Conservation (phyloP, 2,113 vertebrate species). For the Theristicus caerulescens region DNA sequence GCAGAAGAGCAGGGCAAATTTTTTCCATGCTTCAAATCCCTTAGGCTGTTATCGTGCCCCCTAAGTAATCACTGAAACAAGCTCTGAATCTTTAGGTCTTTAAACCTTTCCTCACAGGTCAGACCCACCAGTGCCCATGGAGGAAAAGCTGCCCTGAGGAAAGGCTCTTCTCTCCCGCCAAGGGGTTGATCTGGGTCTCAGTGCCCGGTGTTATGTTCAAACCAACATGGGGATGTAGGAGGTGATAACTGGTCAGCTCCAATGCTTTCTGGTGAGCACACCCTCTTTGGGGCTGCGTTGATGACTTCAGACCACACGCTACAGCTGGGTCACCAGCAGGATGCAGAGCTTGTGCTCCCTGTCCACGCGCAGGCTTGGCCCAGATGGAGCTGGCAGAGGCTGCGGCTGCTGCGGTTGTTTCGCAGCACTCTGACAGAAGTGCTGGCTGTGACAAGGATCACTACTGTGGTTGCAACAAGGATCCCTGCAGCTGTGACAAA, state of each 20-base stretch:
- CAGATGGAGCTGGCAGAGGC: neutral
- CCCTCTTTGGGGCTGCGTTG: neutral
- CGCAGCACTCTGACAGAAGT: neutral
- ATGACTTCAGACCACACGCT: rapidly evolving
- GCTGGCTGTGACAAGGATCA: neutral
- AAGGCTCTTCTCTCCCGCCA: neutral
- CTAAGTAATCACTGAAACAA: neutral
- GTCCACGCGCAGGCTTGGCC: rapidly evolving
- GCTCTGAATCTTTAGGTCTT: neutral
- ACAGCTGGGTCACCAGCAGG: neutral
- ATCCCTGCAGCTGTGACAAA: neutral
- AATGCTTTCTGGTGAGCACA: neutral
- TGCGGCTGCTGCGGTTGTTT: rapidly evolving
- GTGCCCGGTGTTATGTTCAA: rapidly evolving
- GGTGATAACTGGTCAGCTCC: neutral
- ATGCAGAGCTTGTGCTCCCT: neutral
- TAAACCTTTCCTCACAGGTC: neutral
- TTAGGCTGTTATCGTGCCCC: rapidly evolving
- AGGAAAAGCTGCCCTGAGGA: neutral
- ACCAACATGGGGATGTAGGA: neutral
- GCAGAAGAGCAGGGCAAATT: neutral
- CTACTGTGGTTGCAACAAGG: neutral
- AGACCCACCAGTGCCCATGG: neutral
- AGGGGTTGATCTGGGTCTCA: neutral
- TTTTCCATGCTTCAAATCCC: neutral